Conservation (phyloP, 2,797 vertebrate species). For the Thalassophryne amazonica region DNA sequence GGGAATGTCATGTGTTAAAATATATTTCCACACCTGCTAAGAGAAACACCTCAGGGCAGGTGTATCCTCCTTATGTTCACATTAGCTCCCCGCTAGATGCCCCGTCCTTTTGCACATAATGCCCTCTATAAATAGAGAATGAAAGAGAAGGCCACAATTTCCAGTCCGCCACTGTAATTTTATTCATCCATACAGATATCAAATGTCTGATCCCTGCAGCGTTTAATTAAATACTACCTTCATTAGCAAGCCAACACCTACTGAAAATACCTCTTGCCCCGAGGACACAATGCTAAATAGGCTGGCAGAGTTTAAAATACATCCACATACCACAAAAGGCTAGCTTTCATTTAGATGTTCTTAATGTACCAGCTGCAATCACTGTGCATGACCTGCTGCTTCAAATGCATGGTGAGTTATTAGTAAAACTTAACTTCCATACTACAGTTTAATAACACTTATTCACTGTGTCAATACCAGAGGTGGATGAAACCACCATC, state of each 20-base stretch:
- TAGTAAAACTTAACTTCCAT: conserved; percentile 72
- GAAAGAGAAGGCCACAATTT: conserved; percentile 38
- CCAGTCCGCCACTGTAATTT: conserved; percentile 40
- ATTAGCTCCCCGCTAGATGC: conserved; percentile 58
- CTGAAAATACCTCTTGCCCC: conserved; percentile 55
- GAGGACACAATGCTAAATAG: conserved; percentile 64
- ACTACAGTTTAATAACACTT: too few species aligned
- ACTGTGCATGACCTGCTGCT: conserved; percentile 65
- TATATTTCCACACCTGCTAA: conserved; percentile 52
- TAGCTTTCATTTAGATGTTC: conserved; percentile 75
- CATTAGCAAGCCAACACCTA: conserved; percentile 65
- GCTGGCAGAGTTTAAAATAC: conserved; percentile 66
- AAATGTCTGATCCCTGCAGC: conserved; percentile 64
- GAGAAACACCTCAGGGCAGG: conserved; percentile 57
- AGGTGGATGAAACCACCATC: conserved; percentile 66
- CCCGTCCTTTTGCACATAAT: conserved; percentile 54
- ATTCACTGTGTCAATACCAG: conserved; percentile 69
- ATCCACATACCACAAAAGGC: conserved; percentile 55
- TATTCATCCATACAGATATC: conserved; percentile 62
- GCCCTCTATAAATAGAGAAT: conserved; percentile 61
- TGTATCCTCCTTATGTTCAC: conserved; percentile 61
- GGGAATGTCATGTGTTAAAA: conserved; percentile 47
- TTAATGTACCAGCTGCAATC: conserved; percentile 69
- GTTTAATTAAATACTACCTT: conserved; percentile 76
- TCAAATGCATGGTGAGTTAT: conserved; percentile 73